A percentile compares a stretch with the other conserved stretches of the same genome.
These are phyloP conservation scores for Andricus quercusramuli DNA, from an alignment of 2,888 invertebrate species.

Conservation along the genomic window DNA sequence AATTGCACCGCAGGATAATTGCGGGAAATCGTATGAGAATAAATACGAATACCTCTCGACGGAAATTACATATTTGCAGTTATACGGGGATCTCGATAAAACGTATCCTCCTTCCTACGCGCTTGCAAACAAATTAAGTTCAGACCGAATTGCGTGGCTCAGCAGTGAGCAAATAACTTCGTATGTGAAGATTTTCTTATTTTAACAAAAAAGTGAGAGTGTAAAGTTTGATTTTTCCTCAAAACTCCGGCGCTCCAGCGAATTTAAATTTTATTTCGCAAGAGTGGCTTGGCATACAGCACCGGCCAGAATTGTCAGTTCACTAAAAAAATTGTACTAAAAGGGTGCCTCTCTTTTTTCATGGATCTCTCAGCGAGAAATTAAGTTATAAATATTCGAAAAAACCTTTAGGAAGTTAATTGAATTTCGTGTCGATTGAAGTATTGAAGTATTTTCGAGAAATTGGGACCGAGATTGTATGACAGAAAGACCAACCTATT, in stretches of 20 bases:
- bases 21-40: slow-evolving; percentile 39
- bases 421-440: too few relatives aligned
- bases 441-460: too few relatives aligned
- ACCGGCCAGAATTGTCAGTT: too few relatives aligned
- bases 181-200: slow-evolving; percentile 17
- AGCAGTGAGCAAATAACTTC: slow-evolving; percentile 26
- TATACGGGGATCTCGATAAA: slow-evolving; percentile 37
- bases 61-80: slow-evolving; percentile 41
- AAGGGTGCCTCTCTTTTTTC: too few relatives aligned
- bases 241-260: not conserved
- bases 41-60: slow-evolving; percentile 33
- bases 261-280: not conserved
- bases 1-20: slow-evolving; percentile 40
- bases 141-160: slow-evolving; percentile 15
- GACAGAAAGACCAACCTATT: too few relatives aligned
- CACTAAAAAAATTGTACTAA: too few relatives aligned
- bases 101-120: slow-evolving; percentile 33
- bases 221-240: not conserved
- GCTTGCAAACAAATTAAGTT: slow-evolving; percentile 37
- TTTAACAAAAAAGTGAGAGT: not conserved
- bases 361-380: too few relatives aligned
- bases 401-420: too few relatives aligned
- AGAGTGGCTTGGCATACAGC: not conserved
- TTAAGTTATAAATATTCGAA: too few relatives aligned
- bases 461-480: too few relatives aligned